Base-by-base conservation (phyloP, 2,797 vertebrate species). In the Alectoris magna region DNA sequence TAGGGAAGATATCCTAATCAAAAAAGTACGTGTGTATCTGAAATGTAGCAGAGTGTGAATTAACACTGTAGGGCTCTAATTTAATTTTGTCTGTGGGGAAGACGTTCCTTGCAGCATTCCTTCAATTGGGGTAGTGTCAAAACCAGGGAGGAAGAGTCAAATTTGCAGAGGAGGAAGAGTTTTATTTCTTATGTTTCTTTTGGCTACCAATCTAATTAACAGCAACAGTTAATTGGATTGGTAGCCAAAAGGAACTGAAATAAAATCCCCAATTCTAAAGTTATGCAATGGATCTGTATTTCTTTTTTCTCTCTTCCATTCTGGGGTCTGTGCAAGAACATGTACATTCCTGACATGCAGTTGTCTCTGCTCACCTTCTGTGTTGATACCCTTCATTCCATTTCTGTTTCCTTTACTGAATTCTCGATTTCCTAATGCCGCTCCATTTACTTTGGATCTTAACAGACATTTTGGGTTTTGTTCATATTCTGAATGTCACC, bases 171-270 rank as follows among this genome's bases (percentile, higher is more conserved):
- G n/a, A 86, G 34, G 44, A 86, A 75, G 63, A 62, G 63, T 84
- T 91, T 70, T 95, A 92, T 85, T 91, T 86, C 84, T 85, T 85
- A 4, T n/a, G 70, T 84, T 93, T 94, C 94, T 96, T 95, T 92
- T 90, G 89, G 91, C 95, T 91, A 96, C 64, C 56, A 92, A 74
- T 82, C 89, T 92, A 94, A 96, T 95, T 95, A 96, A 89, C 22
- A 9, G 72, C 24, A 78, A 27, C n/a, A 95, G 70, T 91, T 96
- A 96, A 96, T 96, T 96, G 79, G 26, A 84, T 88, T 86, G 77
- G 23, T 91, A 92, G 95, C 94, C 44, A 4, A 95, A 93, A 95
- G 93, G 91, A 86, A 91, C 5, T 18, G 44, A 91, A 95, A 86
- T 55, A 90, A 96, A 92, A 91, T 66, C 60, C 68, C 14, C 64